phyloP scores from a whole-genome alignment of 2,113 vertebrate genomes.

The Scartelaos histophorus region DNA sequence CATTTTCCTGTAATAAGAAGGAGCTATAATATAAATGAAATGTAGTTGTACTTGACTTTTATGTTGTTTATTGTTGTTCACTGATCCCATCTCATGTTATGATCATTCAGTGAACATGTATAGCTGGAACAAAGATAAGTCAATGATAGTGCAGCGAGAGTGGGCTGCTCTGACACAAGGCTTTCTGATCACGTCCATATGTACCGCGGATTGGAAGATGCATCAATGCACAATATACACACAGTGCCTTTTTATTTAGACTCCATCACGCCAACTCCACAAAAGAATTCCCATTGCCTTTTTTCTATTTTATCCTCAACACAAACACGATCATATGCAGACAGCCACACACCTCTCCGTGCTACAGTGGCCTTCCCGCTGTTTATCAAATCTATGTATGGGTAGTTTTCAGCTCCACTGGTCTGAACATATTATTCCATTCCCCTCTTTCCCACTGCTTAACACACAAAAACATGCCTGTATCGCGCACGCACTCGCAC shows the following conservation, averaged over 20 bases:
- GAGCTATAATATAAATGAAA: neutral
- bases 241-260: conserved; percentile 44
- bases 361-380: conserved; percentile 61
- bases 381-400: conserved; percentile 78
- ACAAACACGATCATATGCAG: conserved; percentile 37
- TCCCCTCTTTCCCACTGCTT: conserved; percentile 66
- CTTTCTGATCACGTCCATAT: conserved; percentile 51
- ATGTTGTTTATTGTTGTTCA: conserved; percentile 43
- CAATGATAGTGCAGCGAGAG: conserved; percentile 33
- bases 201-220: conserved; percentile 32
- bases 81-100: conserved; percentile 34
- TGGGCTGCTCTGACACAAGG: conserved; percentile 44
- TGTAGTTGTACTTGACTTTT: conserved; percentile 28
- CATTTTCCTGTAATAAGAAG: neutral
- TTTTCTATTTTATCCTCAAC: conserved; percentile 35
- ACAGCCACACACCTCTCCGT: conserved; percentile 34
- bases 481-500: conserved; percentile 17
- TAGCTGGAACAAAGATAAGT: conserved; percentile 33
- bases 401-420: conserved; percentile 78
- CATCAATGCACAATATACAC: conserved; percentile 48
- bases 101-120: conserved; percentile 33
- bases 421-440: conserved; percentile 76
- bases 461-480: conserved; percentile 61
- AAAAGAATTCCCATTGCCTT: conserved; percentile 44
- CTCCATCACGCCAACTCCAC: conserved; percentile 29